Conservation (phyloP, 2,797 vertebrate genomes). For the Pangasius macronema region DNA sequence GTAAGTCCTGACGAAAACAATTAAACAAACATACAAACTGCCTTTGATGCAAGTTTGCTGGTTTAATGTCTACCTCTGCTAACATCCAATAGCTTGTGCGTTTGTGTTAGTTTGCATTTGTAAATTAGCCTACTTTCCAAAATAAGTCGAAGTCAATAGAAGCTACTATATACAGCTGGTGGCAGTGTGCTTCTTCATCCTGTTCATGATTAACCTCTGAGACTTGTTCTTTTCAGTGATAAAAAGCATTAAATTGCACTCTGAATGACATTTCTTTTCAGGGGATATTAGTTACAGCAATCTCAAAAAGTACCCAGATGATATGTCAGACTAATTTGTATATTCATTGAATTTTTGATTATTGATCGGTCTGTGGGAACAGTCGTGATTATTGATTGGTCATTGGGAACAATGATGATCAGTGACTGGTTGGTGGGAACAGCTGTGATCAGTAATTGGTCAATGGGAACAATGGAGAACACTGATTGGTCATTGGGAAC, state of each 20-base stretch:
- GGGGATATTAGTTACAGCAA: neutral
- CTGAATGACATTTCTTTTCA: neutral
- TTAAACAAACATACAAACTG: no score
- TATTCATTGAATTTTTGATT: neutral
- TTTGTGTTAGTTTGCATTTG: neutral
- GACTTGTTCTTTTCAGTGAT: neutral
- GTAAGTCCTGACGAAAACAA: neutral
- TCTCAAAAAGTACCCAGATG: neutral
- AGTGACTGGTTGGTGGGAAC: neutral
- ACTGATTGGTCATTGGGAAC: neutral
- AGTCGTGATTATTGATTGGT: neutral
- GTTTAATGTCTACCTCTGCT: neutral
- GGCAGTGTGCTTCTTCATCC: neutral
- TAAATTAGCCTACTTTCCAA: neutral
- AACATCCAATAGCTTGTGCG: neutral
- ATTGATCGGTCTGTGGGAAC: neutral
- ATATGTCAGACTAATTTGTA: neutral
- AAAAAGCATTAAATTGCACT: neutral
- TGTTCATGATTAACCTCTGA: neutral
- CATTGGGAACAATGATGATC: fast-evolving
- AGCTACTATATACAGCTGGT: neutral
- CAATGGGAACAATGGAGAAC: no score
- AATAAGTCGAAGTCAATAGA: neutral
- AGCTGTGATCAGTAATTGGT: neutral
- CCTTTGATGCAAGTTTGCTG: neutral